A percentile compares a stretch with the other conserved stretches of the same genome.
phyloP scores from a whole-genome alignment of 2,113 vertebrate genomes.

The Burhinus bistriatus region DNA sequence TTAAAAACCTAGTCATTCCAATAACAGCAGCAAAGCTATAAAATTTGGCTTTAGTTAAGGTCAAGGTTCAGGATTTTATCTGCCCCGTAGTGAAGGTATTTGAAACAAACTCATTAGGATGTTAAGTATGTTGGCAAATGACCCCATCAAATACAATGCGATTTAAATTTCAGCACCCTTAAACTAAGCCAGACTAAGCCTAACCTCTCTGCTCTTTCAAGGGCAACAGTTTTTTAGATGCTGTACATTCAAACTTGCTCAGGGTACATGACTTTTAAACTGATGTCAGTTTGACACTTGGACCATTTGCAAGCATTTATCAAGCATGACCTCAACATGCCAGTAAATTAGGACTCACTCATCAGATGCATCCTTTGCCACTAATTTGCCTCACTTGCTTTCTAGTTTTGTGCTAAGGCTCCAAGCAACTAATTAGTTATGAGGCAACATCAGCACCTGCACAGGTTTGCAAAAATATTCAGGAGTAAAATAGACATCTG shows the following conservation, averaged over 20 bases:
- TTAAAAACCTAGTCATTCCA: neutral
- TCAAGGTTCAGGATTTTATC: neutral
- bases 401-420: neutral
- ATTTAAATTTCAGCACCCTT: neutral
- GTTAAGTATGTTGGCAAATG: neutral
- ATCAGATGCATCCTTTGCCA: neutral
- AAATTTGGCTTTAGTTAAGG: neutral
- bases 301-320: neutral
- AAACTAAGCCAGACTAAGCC: neutral
- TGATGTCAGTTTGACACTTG: neutral
- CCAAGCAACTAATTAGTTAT: neutral
- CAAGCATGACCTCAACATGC: neutral
- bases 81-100: neutral
- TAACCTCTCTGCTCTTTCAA: neutral
- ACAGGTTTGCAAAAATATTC: neutral
- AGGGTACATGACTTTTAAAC: neutral
- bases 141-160: neutral
- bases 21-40: neutral
- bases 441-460: neutral
- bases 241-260: neutral
- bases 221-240: neutral
- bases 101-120: neutral
- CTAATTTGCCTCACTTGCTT: neutral
- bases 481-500: neutral
- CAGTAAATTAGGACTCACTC: neutral